Conservation (phyloP, 2,113 vertebrate species). For the Fulmarus glacialis region DNA sequence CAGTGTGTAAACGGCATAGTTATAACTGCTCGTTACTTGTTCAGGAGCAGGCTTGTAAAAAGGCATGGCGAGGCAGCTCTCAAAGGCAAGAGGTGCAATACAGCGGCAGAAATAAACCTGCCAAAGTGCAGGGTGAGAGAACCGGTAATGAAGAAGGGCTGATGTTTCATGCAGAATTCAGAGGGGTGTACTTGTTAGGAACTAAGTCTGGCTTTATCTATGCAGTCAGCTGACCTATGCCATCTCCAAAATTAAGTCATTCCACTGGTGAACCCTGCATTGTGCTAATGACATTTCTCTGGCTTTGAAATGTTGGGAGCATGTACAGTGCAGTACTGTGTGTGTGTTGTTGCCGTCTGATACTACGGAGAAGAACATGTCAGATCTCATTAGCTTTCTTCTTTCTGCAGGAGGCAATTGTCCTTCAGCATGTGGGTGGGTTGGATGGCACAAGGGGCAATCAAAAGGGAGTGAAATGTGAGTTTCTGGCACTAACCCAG, state of each 20-base stretch:
- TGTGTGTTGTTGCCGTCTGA: background rate
- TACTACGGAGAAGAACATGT: background rate
- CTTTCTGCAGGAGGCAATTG: slow-evolving; percentile 24
- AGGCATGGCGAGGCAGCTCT: background rate
- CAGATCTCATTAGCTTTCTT: background rate
- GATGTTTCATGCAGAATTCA: background rate
- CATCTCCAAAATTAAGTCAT: background rate
- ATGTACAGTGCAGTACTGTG: background rate
- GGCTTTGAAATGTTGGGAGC: background rate
- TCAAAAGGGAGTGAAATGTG: background rate
- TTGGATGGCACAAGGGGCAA: background rate
- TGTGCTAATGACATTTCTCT: background rate
- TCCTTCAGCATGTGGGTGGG: background rate
- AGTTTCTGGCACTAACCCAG: slow-evolving; percentile 33
- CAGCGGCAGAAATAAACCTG: background rate
- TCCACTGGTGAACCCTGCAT: background rate
- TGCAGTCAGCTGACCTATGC: background rate
- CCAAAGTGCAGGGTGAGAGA: background rate
- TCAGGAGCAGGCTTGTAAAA: background rate
- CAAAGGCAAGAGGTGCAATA: background rate
- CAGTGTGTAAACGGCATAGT: background rate
- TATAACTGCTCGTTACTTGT: background rate
- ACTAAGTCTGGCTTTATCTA: background rate
- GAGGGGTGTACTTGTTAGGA: background rate
- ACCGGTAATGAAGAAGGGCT: background rate